Evolutionary conservation across 1,140 invertebrate species (phyloP), one percentile per base, ranked within the genome.

Genomic region (Arion vulgaris): DNA sequence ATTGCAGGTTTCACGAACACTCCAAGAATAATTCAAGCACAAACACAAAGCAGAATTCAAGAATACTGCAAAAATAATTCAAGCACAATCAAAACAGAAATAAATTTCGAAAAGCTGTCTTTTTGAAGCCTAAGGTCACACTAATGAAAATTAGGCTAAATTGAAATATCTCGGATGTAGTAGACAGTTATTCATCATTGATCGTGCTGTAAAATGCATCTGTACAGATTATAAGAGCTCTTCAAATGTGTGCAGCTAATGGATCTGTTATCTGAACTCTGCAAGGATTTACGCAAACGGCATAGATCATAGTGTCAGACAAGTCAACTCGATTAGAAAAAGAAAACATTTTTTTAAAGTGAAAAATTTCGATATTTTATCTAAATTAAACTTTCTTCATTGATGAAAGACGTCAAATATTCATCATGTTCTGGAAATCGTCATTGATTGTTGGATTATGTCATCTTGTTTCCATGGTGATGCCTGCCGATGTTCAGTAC

Each of bases 401-500:
- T 38, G 41, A 26, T 36, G 62, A 32, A 45, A 28, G 9, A 39
- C 57, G 28, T 15, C 1, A 34, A 15, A 68, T n/a, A 23, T 51
- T 39, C 28, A 53, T 62, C 26, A n/a, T 49, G 13, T n/a, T 28
- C 9, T 49, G 28, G n/a, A 23, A 38, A 76, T 26, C 38, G 39
- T 69, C 41, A 13, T 66, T 77, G 36, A 41, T 45, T 57, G 0
- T 72, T 23, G 26, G 45, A 26, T 34, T 45, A 11, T 23, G 23
- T 28, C 53, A 23, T 39, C 2, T 34, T 28, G 34, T 45, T 38
- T 5, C 23, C 49, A 4, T 62, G 15, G 71, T 53, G n/a, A 23
- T 23, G 51, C 45, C 76, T 0, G 82, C 77, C 0, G 86, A 85
- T 39, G 45, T 85, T 26, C 53, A 66, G 17, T 86, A 84, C 72